Evolutionary conservation across 2,888 invertebrate genomes (phyloP).

Genomic region (Embidobia sp.): DNA sequence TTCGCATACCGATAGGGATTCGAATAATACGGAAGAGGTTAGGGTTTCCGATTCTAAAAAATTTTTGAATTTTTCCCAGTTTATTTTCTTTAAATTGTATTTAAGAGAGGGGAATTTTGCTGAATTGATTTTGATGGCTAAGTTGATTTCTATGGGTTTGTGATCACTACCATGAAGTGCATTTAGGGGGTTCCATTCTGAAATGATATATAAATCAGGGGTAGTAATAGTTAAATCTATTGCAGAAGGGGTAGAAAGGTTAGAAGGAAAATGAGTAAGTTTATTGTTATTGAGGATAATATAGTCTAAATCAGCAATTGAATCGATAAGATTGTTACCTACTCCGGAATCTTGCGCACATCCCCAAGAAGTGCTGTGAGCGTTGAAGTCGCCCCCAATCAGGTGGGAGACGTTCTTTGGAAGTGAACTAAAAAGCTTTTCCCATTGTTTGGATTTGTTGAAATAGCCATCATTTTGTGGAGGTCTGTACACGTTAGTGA

Average conservation of each 20-base stretch:
- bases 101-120: too few relatives aligned
- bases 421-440: not conserved
- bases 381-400: not conserved
- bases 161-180: slow-evolving; percentile 12
- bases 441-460: not conserved
- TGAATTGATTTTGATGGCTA: not conserved
- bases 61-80: not conserved
- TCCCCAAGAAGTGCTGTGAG: not conserved
- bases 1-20: not conserved
- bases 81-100: slow-evolving; percentile 5
- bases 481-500: not conserved
- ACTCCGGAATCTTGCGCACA: not conserved
- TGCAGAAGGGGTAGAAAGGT: not conserved
- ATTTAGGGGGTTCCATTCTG: not conserved
- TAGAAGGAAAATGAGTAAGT: slow-evolving; percentile 1
- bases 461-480: not conserved
- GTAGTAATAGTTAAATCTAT: slow-evolving; percentile 4
- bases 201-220: not conserved
- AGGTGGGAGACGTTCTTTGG: not conserved
- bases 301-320: not conserved
- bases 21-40: not conserved
- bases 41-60: not conserved
- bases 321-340: not conserved
- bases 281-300: not conserved
- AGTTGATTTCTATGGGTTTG: not conserved